Evolutionary conservation across 2,797 vertebrate species (phyloP), one percentile per base, ranked within the genome.

Genomic region (Betta splendens): DNA sequence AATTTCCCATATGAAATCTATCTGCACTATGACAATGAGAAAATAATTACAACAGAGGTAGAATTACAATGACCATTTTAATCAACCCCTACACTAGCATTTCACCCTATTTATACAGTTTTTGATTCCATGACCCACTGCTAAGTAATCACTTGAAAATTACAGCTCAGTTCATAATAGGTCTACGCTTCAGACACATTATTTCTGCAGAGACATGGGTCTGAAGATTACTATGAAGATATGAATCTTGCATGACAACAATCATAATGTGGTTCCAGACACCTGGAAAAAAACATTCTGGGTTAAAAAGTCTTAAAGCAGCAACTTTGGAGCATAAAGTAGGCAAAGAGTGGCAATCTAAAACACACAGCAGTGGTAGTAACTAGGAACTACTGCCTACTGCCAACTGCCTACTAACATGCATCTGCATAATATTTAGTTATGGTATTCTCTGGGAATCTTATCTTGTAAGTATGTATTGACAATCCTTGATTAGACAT

Each of bases 131-230:
- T 91, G 91, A 92, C 92, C 92, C 88, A 89, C 80, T 89, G 91
- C 83, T 91, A 91, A 92, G 92, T 93, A 93, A 93, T 93, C 92
- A 93, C 92, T 93, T 93, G 91, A 93, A 92, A 93, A 93, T 93
- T 90, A 92, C 59, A 70, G 81, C 69, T 85, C 71, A 69, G 85
- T 89, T 89, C 90, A 91, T 92, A 92, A 91, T 92, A 88, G 89
- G 81, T 77, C 85, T 86, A 52, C 49, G 83, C 84, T 80, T 91
- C 66, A 68, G 81, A 88, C 79, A 87, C 82, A 89, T 87, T 85
- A 88, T 88, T 88, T 89, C 87, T 80, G 65, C 67, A 69, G 79
- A 86, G 76, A 84, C 74, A 58, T 80, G 72, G 77, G 80, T 83
- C 79, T 11, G 38, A 81, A 77, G 83, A 89, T 86, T 87, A 64